Evolutionary conservation across 1,140 invertebrate genomes (phyloP).

Genomic region (Hirudo medicinalis): DNA sequence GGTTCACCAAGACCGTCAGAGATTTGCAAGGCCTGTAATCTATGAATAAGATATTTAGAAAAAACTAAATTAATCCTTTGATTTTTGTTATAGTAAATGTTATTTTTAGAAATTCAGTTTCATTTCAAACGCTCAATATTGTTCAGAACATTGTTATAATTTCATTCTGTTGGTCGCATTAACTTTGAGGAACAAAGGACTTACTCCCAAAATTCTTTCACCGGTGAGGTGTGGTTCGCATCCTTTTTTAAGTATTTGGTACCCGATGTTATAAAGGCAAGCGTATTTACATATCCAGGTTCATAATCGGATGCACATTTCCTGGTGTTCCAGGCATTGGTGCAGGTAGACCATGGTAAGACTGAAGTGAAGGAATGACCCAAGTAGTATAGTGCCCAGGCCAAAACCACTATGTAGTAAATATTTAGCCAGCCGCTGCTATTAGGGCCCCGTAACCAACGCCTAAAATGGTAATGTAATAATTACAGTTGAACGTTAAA

Average conservation of each 20-base stretch:
- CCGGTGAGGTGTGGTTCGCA: conserved; percentile 31
- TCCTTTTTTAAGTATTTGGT: conserved; percentile 28
- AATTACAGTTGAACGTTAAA: too few relatives aligned
- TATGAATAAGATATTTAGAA: not conserved
- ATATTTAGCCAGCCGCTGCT: conserved; percentile 97
- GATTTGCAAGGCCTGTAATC: conserved; percentile 22
- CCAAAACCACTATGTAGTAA: conserved; percentile 95
- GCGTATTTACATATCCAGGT: conserved; percentile 6
- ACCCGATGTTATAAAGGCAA: conserved; percentile 19
- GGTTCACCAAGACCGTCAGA: conserved; percentile 62
- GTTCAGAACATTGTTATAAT: not conserved
- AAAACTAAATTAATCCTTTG: not conserved
- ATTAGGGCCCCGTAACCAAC: conserved; percentile 95
- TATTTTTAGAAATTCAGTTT: not conserved
- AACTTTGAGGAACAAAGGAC: conserved; percentile 32
- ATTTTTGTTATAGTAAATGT: conserved; percentile 24
- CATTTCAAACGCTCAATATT: too few relatives aligned
- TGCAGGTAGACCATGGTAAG: conserved; percentile 86
- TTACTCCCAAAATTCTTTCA: conserved; percentile 79
- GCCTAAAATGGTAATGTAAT: conserved; percentile 45
- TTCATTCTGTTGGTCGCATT: not conserved
- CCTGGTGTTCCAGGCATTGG: conserved; percentile 57
- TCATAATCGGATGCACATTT: conserved; percentile 29
- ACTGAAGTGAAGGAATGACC: conserved; percentile 67
- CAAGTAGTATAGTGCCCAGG: conserved; percentile 95